phyloP scores from a whole-genome alignment of 1,140 invertebrate genomes.

The Temnothorax curvispinosus region DNA sequence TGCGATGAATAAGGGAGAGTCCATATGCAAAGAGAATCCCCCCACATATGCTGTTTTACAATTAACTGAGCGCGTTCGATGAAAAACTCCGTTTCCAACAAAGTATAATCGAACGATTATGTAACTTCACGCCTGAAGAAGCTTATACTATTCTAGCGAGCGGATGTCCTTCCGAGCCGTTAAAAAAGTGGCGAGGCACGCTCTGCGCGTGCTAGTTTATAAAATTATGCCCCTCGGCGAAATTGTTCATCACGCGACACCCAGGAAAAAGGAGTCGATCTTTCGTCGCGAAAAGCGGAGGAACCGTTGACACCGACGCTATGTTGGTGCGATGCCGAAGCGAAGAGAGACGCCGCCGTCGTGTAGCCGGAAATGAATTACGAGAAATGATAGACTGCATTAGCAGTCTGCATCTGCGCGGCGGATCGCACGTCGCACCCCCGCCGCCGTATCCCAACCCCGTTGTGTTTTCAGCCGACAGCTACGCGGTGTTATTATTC shows the following conservation, averaged over 20 bases:
- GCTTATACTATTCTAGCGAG: not conserved
- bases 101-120: slow-evolving; percentile 4
- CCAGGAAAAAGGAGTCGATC: slow-evolving; percentile 28
- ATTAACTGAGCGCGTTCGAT: not conserved
- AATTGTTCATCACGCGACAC: slow-evolving; percentile 51
- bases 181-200: not conserved
- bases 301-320: slow-evolving; percentile 21
- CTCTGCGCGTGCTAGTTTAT: not conserved
- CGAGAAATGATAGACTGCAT: slow-evolving; percentile 75
- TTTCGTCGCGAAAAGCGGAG: slow-evolving; percentile 30
- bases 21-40: not conserved
- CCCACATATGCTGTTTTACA: not conserved
- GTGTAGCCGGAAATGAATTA: slow-evolving; percentile 77
- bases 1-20: not conserved
- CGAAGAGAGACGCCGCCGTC: slow-evolving; percentile 1
- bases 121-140: slow-evolving; percentile 24
- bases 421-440: slow-evolving; percentile 53
- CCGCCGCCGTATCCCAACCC: slow-evolving; percentile 43
- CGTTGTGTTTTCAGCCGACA: not conserved
- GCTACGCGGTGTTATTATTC: slow-evolving; percentile 60
- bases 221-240: slow-evolving; percentile 27
- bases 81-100: not conserved
- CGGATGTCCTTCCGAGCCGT: slow-evolving; percentile 26
- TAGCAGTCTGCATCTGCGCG: slow-evolving; percentile 42
- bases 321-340: slow-evolving; percentile 15